phyloP scores from a whole-genome alignment of 2,888 invertebrate genomes.

The Cerastis leucographa region DNA sequence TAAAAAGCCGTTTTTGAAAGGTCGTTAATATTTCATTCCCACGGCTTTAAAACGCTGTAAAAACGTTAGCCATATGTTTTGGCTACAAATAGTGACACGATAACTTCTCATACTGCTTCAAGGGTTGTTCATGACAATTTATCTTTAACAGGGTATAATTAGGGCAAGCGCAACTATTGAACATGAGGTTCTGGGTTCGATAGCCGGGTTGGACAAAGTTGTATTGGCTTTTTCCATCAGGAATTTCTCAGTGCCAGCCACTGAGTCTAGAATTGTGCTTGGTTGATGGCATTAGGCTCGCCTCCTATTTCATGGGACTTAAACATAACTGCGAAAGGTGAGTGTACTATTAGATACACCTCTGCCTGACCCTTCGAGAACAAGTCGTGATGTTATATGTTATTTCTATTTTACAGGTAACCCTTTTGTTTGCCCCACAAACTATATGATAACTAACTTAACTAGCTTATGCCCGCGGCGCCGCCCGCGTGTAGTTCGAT shows the following conservation, averaged over 20 bases:
- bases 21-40: slow-evolving; percentile 38
- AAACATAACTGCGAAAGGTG: too few species aligned
- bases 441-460: not conserved
- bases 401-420: not conserved
- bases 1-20: slow-evolving; percentile 9
- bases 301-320: too few species aligned
- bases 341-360: too few species aligned
- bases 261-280: too few species aligned
- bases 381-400: too few species aligned
- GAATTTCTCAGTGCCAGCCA: too few species aligned
- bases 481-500: too few species aligned
- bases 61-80: slow-evolving; percentile 51
- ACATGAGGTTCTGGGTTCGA: not conserved
- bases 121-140: not conserved
- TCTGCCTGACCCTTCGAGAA: too few species aligned
- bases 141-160: not conserved
- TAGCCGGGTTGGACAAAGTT: too few species aligned
- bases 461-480: too few species aligned
- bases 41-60: slow-evolving; percentile 28
- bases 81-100: slow-evolving; percentile 30
- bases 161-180: not conserved
- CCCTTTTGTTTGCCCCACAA: not conserved
- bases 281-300: too few species aligned
- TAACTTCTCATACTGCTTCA: not conserved
- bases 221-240: too few species aligned